Conservation (phyloP, 2,113 vertebrate species). For the Argyrosomus japonicus region DNA sequence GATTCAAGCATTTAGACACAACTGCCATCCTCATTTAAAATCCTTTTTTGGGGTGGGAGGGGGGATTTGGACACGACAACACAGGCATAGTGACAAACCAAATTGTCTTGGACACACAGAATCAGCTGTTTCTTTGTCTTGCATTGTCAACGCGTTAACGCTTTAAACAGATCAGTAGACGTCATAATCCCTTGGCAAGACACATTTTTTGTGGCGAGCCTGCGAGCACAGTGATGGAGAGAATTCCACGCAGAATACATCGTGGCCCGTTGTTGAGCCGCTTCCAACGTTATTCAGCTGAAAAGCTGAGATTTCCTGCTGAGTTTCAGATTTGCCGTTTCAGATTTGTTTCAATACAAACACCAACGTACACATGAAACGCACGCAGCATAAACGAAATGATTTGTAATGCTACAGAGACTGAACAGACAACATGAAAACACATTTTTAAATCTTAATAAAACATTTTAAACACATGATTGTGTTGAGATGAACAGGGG, state of each 20-base stretch:
- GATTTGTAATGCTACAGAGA: not conserved
- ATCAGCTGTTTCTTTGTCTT: constrained; percentile 68
- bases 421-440: not conserved
- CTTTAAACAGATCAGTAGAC: constrained; percentile 71
- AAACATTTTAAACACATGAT: no score
- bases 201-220: constrained; percentile 43
- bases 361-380: not conserved
- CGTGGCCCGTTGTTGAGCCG: constrained; percentile 37
- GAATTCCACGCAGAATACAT: constrained; percentile 48
- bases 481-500: not conserved
- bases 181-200: constrained; percentile 70
- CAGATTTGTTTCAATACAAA: constrained; percentile 21
- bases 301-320: constrained; percentile 41
- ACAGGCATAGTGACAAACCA: constrained; percentile 38
- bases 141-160: constrained; percentile 54
- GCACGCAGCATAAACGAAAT: not conserved
- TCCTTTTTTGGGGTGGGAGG: constrained; percentile 23
- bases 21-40: constrained; percentile 46
- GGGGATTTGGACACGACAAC: constrained; percentile 14
- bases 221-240: constrained; percentile 43
- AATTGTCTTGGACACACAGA: constrained; percentile 58
- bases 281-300: constrained; percentile 43
- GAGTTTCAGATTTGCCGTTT: no score
- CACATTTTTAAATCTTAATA: no score
- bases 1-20: constrained; percentile 42